Conservation (phyloP, 2,888 invertebrate species). For the Rhingia campestris region DNA sequence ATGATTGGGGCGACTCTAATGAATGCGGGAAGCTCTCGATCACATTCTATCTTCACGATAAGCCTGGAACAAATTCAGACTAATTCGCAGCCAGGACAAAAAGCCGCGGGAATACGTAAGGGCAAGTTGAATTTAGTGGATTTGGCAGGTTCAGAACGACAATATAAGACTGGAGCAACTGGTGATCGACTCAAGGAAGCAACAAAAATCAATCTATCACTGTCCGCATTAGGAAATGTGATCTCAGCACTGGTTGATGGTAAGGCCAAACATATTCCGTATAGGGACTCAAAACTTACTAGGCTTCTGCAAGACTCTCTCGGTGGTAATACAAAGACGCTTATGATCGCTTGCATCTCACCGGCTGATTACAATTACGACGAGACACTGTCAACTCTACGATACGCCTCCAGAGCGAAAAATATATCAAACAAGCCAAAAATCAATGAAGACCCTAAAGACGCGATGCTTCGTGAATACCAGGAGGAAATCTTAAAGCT, state of each 20-base stretch:
- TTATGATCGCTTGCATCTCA: conserved; percentile 94
- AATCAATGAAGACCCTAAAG: conserved; percentile 95
- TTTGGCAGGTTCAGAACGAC: conserved; percentile 94
- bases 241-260: conserved; percentile 93
- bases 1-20: conserved; percentile 93
- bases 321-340: conserved; percentile 93
- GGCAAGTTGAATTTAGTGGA: conserved; percentile 90
- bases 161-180: conserved; percentile 92
- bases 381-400: conserved; percentile 91
- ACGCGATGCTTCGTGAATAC: conserved; percentile 92
- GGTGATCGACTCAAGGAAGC: conserved; percentile 94
- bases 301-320: conserved; percentile 90
- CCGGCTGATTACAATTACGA: conserved; percentile 92
- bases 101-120: conserved; percentile 76
- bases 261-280: conserved; percentile 91
- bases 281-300: conserved; percentile 93
- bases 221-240: conserved; percentile 93
- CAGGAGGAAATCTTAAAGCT: conserved; percentile 92
- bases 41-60: conserved; percentile 94
- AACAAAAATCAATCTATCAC: conserved; percentile 93
- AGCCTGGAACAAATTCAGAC: conserved; percentile 89
- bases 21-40: conserved; percentile 93
- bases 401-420: conserved; percentile 93
- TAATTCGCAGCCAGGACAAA: conserved; percentile 14
- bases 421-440: conserved; percentile 93